Evolutionary conservation across 2,797 vertebrate genomes (phyloP).

Genomic region (Spinus olivaceus): DNA sequence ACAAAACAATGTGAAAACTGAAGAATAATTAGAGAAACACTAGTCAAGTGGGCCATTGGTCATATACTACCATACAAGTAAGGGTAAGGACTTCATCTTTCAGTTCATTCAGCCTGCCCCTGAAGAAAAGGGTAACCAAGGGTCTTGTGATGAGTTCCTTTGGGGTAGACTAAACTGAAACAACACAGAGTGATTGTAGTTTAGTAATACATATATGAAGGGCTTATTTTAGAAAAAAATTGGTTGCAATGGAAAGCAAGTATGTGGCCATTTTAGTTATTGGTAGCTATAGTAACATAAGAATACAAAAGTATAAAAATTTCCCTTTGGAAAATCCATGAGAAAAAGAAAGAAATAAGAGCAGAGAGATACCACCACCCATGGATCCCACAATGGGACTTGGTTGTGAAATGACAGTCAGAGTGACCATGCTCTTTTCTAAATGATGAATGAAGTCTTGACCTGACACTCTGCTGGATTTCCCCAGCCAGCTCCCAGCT

Average conservation of each 20-base stretch:
- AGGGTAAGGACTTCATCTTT: rapidly evolving
- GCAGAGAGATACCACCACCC: neutral
- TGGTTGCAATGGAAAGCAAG: neutral
- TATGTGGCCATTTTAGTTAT: neutral
- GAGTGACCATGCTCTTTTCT: neutral
- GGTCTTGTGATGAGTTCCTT: neutral
- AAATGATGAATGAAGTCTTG: neutral
- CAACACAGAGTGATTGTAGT: neutral
- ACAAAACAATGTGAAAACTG: neutral
- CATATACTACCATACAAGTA: neutral
- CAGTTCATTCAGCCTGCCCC: neutral
- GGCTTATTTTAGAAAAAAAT: neutral
- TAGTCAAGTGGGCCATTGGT: rapidly evolving
- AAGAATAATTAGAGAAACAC: neutral
- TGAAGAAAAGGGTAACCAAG: neutral
- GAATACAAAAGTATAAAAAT: neutral
- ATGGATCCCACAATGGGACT: no score
- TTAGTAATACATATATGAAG: neutral
- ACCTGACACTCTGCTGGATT: neutral
- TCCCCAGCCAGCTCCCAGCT: neutral
- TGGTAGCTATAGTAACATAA: neutral
- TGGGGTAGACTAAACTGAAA: neutral
- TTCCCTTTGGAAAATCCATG: neutral
- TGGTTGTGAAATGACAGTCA: neutral
- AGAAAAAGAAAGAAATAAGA: neutral